Conservation (phyloP, 2,797 vertebrate species). For the Paedocypris micromegethes region DNA sequence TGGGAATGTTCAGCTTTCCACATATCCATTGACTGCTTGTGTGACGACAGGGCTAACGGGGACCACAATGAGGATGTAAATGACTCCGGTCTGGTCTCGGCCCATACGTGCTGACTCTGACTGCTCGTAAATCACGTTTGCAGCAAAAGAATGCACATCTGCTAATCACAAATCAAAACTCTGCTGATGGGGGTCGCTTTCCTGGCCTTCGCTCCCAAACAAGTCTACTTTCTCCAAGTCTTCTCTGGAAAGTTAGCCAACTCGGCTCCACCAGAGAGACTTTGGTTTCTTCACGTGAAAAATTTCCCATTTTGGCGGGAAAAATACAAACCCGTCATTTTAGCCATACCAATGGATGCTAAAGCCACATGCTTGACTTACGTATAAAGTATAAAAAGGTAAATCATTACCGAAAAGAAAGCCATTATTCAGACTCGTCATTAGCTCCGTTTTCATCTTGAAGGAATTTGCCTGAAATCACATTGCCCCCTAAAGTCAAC, state of each 20-base stretch:
- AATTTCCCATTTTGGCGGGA: slow-evolving; percentile 4
- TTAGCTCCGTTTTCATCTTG: background rate
- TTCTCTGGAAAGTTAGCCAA: slow-evolving; percentile 35
- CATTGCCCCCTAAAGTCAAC: slow-evolving; percentile 45
- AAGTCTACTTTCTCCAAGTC: slow-evolving; percentile 38
- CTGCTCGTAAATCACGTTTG: slow-evolving; percentile 43
- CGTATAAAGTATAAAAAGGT: slow-evolving; percentile 48
- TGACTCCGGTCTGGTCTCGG: slow-evolving; percentile 42
- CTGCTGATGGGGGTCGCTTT: slow-evolving; percentile 13
- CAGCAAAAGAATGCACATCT: slow-evolving; percentile 59
- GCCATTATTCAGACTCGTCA: background rate
- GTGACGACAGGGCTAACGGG: slow-evolving; percentile 12
- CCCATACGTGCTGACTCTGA: slow-evolving; percentile 44
- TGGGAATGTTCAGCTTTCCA: background rate
- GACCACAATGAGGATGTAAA: slow-evolving; percentile 47
- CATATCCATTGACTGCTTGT: background rate
- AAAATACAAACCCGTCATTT: background rate
- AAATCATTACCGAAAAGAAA: slow-evolving; percentile 39
- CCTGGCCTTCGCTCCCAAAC: slow-evolving; percentile 30
- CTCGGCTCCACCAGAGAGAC: slow-evolving; percentile 32
- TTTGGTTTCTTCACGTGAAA: slow-evolving; percentile 1
- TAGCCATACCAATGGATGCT: background rate
- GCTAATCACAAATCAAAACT: slow-evolving; percentile 62
- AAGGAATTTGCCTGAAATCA: slow-evolving; percentile 38
- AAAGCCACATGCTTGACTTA: slow-evolving; percentile 1